Evolutionary conservation across 92 coral and sea anemone genomes (phyloP).

Genomic region (Paramuricea clavata): DNA sequence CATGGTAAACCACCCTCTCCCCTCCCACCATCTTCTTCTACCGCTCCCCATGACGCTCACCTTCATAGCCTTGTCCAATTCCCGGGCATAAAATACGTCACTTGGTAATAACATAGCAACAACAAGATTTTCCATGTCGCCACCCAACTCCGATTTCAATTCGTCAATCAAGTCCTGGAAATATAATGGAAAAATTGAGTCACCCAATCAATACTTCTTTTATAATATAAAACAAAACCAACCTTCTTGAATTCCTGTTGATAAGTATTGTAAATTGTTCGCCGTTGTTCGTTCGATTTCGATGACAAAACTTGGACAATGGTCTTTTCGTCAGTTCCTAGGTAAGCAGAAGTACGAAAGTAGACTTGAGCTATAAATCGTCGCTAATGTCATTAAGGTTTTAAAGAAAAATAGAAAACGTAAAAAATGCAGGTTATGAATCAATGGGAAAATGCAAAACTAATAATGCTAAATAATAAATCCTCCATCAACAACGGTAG

Average conservation of each 20-base stretch:
- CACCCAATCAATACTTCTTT: too few species aligned
- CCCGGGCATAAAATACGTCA: slow-evolving; percentile 71
- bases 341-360: slow-evolving; percentile 10
- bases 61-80: slow-evolving; percentile 82
- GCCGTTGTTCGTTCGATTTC: slow-evolving; percentile 76
- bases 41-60: too few species aligned
- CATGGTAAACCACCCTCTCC: slow-evolving; percentile 6
- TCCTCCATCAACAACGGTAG: too few species aligned
- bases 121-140: slow-evolving; percentile 80
- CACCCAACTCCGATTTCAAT: slow-evolving; percentile 83
- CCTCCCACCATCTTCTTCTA: too few species aligned
- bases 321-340: slow-evolving; percentile 89
- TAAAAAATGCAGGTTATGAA: too few species aligned
- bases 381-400: too few species aligned
- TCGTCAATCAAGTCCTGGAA: slow-evolving; percentile 84
- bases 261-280: slow-evolving; percentile 73
- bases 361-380: too few species aligned
- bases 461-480: too few species aligned
- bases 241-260: slow-evolving; percentile 77
- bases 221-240: neutral
- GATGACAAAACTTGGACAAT: slow-evolving; percentile 69
- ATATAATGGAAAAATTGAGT: neutral
- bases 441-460: too few species aligned
- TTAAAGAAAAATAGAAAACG: too few species aligned
- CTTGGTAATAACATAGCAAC: slow-evolving; percentile 77